Conservation (phyloP, 2,797 vertebrate genomes). For the Microchirus variegatus region DNA sequence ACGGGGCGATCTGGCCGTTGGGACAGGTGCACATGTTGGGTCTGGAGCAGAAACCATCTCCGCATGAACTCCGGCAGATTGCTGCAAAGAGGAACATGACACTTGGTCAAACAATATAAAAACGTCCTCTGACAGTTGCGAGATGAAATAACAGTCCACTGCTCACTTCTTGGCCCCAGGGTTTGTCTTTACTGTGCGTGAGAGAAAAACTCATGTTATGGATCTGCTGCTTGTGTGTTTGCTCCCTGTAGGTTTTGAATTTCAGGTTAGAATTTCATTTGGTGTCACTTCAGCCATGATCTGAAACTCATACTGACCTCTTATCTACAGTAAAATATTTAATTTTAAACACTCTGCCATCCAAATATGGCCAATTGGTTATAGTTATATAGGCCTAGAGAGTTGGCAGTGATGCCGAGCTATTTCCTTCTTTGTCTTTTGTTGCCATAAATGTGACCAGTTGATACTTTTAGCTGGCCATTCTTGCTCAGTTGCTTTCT, state of each 20-base stretch:
- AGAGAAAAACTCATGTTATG: constrained; percentile 36
- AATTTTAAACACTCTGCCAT: constrained; percentile 39
- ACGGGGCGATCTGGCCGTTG: constrained; percentile 91
- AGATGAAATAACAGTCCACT: constrained; percentile 10
- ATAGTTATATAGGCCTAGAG: constrained; percentile 28
- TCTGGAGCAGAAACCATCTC: constrained; percentile 98
- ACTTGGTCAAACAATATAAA: constrained; percentile 38
- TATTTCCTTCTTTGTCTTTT: constrained; percentile 49
- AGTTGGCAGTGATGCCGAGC: constrained; percentile 27
- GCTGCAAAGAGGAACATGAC: constrained; percentile 79
- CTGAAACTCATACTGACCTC: constrained; percentile 43
- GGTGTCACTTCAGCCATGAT: constrained; percentile 23
- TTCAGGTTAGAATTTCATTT: constrained; percentile 40
- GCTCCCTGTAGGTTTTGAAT: constrained; percentile 33
- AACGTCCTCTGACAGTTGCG: constrained; percentile 24
- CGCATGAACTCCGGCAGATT: constrained; percentile 97
- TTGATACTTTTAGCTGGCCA: constrained; percentile 41
- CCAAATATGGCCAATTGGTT: constrained; percentile 43
- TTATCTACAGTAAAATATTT: constrained; percentile 37
- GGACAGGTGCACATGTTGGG: constrained; percentile 99
- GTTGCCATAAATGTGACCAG: constrained; percentile 44
- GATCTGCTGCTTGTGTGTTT: constrained; percentile 42
- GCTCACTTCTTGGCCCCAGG: constrained; percentile 5
- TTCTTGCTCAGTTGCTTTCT: constrained; percentile 38
- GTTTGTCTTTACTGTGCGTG: constrained; percentile 21